Percentiles rank a stretch among this genome's conserved stretches.
These are phyloP conservation scores for Myiozetetes cayanensis DNA, from an alignment of 2,113 vertebrate genomes.

Conservation along the genomic window DNA sequence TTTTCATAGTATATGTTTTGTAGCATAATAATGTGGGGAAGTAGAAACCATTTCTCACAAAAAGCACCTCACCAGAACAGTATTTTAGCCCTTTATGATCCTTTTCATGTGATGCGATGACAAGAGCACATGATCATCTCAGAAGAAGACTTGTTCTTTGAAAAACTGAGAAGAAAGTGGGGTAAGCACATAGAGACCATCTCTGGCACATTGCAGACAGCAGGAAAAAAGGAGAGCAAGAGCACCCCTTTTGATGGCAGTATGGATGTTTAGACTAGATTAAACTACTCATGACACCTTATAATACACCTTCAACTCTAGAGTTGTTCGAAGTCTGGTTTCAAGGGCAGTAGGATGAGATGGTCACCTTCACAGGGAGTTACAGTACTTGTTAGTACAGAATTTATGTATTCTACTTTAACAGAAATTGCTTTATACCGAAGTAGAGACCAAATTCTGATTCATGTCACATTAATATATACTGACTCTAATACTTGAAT, in stretches of 20 bases:
- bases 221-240: not conserved
- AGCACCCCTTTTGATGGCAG: not conserved
- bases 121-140: not conserved
- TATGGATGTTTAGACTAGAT: not conserved
- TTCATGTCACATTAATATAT: not conserved
- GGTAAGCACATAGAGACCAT: not conserved
- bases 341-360: not conserved
- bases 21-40: not conserved
- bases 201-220: not conserved
- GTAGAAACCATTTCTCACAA: not conserved
- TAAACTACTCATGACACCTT: not conserved
- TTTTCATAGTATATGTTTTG: not conserved
- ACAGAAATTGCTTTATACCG: not conserved
- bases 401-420: not conserved
- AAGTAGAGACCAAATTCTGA: not conserved
- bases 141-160: not conserved
- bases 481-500: not conserved
- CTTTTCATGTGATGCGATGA: not conserved
- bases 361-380: not conserved
- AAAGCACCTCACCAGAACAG: fast-evolving
- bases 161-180: not conserved
- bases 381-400: not conserved
- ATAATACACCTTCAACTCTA: not conserved
- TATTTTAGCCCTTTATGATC: not conserved
- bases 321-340: not conserved